Evolutionary conservation across 2,113 vertebrate species (phyloP), one percentile per base, ranked within the genome.

Genomic region (Microtus richardsoni): DNA sequence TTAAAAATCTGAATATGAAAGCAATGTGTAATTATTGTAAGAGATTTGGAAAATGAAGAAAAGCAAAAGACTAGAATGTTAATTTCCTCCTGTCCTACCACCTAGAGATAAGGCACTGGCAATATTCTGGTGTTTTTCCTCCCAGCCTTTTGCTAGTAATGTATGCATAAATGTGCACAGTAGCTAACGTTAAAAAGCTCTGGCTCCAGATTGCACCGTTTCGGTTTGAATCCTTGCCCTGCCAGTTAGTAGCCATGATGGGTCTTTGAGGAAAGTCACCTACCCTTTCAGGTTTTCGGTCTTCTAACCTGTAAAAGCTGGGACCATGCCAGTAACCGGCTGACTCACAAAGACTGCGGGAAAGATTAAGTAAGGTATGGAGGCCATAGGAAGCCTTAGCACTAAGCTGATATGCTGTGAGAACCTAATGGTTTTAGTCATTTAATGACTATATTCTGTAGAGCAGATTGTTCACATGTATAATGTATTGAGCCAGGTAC

Each of bases 21-120:
- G 54, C 49, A 91, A 95, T 79, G 47, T 8, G 47, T 74, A 87
- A 91, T 93, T 89, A 89, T 49, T 83, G 30, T 44, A 62, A 70
- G 21, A 74, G 66, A 92, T 91, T 88, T 91, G 66, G 71, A 92
- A 96, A 47, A 91, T 66, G 91, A 85, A 88, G 54, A 89, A 94
- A 93, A 84, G 41, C 39, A 87, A 93, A 87, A 91, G n/a, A 89
- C 94, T 79, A 82, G 91, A 80, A 82, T 39, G 71, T 52, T 14
- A 80, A 52, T 94, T 87, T 24, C 33, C 75, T 92, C 36, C 17
- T 94, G 11, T 84, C n/a, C 54, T 88, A 64, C 47, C n/a, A 44
- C 47, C 49, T 21, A 92, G 89, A 88, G 79, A 92, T 39, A 93
- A 95, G 66, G 80, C 60, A 44, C 54, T 26, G 60, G 74, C 47